Evolutionary conservation across 2,113 vertebrate species (phyloP), one percentile per base, ranked within the genome.

Genomic region (Barbus barbus): DNA sequence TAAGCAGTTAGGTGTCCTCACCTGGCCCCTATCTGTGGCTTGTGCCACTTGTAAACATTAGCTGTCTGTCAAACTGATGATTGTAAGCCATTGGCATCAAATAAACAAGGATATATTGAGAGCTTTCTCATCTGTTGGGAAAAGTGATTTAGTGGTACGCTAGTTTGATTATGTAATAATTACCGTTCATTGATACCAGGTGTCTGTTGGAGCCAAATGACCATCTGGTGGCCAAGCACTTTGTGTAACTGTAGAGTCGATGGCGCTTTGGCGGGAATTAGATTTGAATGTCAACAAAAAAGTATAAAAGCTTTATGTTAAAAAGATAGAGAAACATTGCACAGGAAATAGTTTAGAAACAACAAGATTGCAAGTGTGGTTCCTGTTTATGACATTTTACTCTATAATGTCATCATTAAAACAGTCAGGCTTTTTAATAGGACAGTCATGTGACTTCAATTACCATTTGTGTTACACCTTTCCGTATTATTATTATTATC

Each of bases 281-380:
- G 46, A n/a, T 78, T 33, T 58, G 51, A 38, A n/a, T 14, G 51
- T 58, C 33, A 33, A 77, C 16, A 36, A 22, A 51, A 31, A 77
- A n/a, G 4, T 61, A 16, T 51, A n/a, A n/a, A n/a, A n/a, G 46
- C 9, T 51, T 51, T 51, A 75, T 9, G 1, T 1, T 33, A 44
- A 33, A 56, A 67, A 3, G 9, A 38, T 56, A 65, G 38, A 65
- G 77, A 76, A 46, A 84, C 79, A 61, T 88, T 87, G 22, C 83
- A 74, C 81, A 82, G 83, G 87, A 89, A 86, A 89, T 84, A 73
- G 84, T 88, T 89, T 88, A 72, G 73, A 89, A 86, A 87, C 41
- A 48, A 82, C 38, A 82, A 60, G 53, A 84, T 85, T 87, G 83
- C 56, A 56, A 56, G 76, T 77, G 82, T 72, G 63, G 84, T 85